Evolutionary conservation across 2,888 invertebrate species (phyloP).

Genomic region (Rhogogaster chlorosoma): DNA sequence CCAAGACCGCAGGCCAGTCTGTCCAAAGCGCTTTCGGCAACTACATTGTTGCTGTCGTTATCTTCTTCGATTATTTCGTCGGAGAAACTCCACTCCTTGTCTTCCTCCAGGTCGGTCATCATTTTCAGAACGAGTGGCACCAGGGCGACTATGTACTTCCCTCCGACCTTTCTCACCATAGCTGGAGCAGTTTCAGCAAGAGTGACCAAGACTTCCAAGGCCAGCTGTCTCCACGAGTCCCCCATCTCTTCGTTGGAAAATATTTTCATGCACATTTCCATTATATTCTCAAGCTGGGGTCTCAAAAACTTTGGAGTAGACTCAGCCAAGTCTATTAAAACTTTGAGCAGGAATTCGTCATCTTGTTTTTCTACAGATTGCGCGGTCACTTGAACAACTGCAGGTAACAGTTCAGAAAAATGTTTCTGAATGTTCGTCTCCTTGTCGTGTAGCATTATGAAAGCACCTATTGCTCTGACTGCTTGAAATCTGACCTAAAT

Average conservation of each 20-base stretch:
- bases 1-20: slow-evolving; percentile 98
- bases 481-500: slow-evolving; percentile 86
- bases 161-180: slow-evolving; percentile 96
- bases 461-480: slow-evolving; percentile 91
- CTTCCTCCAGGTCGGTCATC: slow-evolving; percentile 97
- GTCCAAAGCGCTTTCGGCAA: slow-evolving; percentile 98
- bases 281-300: slow-evolving; percentile 91
- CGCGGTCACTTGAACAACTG: slow-evolving; percentile 87
- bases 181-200: slow-evolving; percentile 97
- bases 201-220: slow-evolving; percentile 92
- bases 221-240: slow-evolving; percentile 93
- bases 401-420: slow-evolving; percentile 91
- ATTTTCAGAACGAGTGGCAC: slow-evolving; percentile 94
- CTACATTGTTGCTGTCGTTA: slow-evolving; percentile 95
- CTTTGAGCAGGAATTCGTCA: slow-evolving; percentile 95
- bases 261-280: slow-evolving; percentile 93
- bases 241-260: slow-evolving; percentile 80
- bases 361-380: slow-evolving; percentile 91
- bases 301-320: slow-evolving; percentile 95
- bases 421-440: slow-evolving; percentile 94
- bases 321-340: slow-evolving; percentile 96
- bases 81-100: slow-evolving; percentile 91
- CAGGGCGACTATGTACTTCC: slow-evolving; percentile 88
- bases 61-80: slow-evolving; percentile 96
- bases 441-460: slow-evolving; percentile 95